Evolutionary conservation across 2,113 vertebrate genomes (phyloP).

Genomic region (Zosterops lateralis): DNA sequence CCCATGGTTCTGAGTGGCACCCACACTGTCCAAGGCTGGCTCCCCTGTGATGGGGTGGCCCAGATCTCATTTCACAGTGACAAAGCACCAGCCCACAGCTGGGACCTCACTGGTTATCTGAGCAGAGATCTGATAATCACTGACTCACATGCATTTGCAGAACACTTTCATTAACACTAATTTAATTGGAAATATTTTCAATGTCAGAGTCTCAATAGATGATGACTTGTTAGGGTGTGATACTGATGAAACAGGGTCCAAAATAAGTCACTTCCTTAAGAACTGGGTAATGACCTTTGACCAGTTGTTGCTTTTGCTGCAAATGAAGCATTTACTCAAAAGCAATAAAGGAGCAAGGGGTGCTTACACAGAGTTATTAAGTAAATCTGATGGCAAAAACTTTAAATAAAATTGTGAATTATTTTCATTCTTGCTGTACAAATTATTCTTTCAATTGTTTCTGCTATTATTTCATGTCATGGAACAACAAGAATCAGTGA

Average conservation of each 20-base stretch:
- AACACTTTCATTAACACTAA: neutral
- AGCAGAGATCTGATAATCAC: neutral
- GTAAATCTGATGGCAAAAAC: neutral
- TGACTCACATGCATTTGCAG: neutral
- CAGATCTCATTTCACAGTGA: neutral
- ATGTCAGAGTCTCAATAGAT: neutral
- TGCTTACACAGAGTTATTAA: neutral
- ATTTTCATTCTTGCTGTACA: neutral
- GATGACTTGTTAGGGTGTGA: neutral
- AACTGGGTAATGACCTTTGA: neutral
- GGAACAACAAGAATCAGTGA: neutral
- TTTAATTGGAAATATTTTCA: neutral
- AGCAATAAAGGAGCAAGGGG: neutral
- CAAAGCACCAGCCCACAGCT: neutral
- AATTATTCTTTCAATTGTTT: neutral
- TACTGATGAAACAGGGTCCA: neutral
- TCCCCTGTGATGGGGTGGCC: neutral
- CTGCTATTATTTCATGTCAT: neutral
- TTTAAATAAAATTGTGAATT: neutral
- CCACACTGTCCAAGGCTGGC: neutral
- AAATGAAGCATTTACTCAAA: neutral
- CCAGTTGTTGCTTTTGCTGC: neutral
- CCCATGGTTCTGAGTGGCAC: neutral
- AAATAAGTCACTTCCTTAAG: neutral
- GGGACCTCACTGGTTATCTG: neutral